A percentile compares a stretch with the other conserved stretches of the same genome.
phyloP scores from a whole-genome alignment of 2,113 vertebrate species.

The Cervus canadensis region DNA sequence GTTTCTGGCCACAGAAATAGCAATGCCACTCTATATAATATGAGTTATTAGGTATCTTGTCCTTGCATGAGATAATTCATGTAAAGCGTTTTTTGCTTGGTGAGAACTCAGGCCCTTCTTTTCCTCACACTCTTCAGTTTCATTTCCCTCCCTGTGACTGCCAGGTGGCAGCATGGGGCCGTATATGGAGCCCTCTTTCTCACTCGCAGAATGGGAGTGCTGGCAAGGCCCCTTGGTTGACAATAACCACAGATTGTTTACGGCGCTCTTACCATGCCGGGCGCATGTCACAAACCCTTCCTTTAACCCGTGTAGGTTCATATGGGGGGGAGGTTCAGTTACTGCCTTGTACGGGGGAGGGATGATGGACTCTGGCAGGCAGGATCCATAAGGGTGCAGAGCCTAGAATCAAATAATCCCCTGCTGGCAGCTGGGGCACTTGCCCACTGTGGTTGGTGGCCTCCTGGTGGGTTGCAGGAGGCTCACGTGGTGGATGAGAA shows the following conservation, averaged over 20 bases:
- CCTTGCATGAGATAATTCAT: not conserved
- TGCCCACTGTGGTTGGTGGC: not conserved
- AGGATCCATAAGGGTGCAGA: fast-evolving
- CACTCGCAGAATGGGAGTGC: not conserved
- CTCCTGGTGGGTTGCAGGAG: not conserved
- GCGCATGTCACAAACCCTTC: too few relatives aligned
- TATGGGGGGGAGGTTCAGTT: not conserved
- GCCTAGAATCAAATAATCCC: not conserved
- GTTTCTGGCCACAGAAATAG: not conserved
- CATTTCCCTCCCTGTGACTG: not conserved
- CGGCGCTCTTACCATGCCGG: not conserved
- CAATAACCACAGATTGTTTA: not conserved
- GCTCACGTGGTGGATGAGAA: too few relatives aligned
- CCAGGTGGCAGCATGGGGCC: conserved; percentile 55
- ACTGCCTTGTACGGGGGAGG: fast-evolving
- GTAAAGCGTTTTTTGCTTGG: fast-evolving
- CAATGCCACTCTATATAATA: too few relatives aligned
- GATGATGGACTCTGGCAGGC: not conserved
- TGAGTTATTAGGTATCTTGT: not conserved
- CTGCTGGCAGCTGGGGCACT: fast-evolving
- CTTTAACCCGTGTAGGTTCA: not conserved
- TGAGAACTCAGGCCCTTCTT: not conserved
- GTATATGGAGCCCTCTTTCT: not conserved
- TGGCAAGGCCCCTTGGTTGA: not conserved
- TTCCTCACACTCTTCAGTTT: not conserved